phyloP scores from a whole-genome alignment of 1,140 invertebrate species.

The Drosophila suzukii region DNA sequence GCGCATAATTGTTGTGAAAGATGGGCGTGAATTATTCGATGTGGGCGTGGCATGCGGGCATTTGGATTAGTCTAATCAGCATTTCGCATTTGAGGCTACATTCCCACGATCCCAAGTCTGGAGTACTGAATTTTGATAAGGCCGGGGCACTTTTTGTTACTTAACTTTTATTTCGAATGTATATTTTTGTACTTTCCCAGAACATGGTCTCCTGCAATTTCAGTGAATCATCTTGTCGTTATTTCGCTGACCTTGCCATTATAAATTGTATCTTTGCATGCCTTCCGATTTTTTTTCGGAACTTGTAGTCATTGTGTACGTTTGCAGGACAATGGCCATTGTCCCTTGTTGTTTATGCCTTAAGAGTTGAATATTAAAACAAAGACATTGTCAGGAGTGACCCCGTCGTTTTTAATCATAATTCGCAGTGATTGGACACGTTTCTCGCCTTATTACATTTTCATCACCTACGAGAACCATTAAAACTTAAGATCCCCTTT shows the following conservation, averaged over 20 bases:
- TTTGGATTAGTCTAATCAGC: constrained; percentile 53
- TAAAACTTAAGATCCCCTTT: neutral
- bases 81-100: constrained; percentile 27
- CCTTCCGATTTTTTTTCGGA: constrained; percentile 6
- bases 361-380: constrained; percentile 14
- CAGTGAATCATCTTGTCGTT: constrained; percentile 26
- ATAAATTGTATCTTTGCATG: constrained; percentile 11
- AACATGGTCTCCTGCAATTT: constrained; percentile 23
- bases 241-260: constrained; percentile 22
- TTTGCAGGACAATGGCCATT: constrained; percentile 67
- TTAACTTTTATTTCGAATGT: neutral
- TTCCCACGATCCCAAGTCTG: constrained; percentile 28
- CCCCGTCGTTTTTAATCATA: constrained; percentile 16
- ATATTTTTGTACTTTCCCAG: constrained; percentile 5
- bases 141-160: neutral
- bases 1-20: constrained; percentile 71
- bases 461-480: constrained; percentile 28
- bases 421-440: constrained; percentile 2
- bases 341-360: constrained; percentile 41
- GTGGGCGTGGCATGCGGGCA: constrained; percentile 44
- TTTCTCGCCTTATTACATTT: constrained; percentile 15
- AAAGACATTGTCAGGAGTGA: constrained; percentile 9
- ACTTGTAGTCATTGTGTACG: constrained; percentile 20
- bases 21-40: constrained; percentile 50
- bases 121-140: constrained; percentile 16